Evolutionary conservation across 2,888 invertebrate genomes (phyloP).

Genomic region (Xanthia icteritia): DNA sequence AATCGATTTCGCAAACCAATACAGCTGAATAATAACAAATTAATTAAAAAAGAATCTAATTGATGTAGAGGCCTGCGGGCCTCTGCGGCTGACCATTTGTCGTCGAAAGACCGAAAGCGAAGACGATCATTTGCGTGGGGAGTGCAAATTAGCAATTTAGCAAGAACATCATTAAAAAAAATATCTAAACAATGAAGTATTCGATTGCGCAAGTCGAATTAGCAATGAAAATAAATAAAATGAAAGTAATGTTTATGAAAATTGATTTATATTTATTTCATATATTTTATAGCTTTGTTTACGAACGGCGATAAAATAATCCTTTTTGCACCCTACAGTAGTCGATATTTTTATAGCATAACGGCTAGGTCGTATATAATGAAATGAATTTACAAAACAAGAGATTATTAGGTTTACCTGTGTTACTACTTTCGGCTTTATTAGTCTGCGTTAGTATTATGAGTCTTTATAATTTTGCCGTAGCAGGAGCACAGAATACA

Average conservation of each 20-base stretch:
- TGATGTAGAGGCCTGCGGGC: not conserved
- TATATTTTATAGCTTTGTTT: slow-evolving; percentile 30
- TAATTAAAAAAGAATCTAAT: not conserved
- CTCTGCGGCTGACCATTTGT: not conserved
- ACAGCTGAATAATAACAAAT: not conserved
- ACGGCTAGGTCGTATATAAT: not conserved
- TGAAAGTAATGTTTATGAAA: not conserved
- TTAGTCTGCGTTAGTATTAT: slow-evolving; percentile 20
- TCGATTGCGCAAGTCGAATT: not conserved
- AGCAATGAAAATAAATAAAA: not conserved
- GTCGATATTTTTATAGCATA: not conserved
- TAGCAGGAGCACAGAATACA: not conserved
- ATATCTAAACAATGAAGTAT: not conserved
- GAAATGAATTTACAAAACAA: slow-evolving; percentile 25
- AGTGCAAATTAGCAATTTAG: not conserved
- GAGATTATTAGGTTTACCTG: not conserved
- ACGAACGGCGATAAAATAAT: slow-evolving; percentile 23
- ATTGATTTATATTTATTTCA: slow-evolving; percentile 20
- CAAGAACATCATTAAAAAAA: too few species aligned
- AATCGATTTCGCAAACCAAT: not conserved
- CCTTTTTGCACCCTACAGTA: not conserved
- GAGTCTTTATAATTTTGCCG: not conserved
- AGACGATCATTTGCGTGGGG: not conserved
- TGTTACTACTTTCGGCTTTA: slow-evolving; percentile 14
- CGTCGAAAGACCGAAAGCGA: not conserved